Percentiles rank a stretch among this genome's conserved stretches.
These are phyloP conservation scores for Psittacula derbiana DNA, from an alignment of 2,797 vertebrate species.

Conservation along the genomic window DNA sequence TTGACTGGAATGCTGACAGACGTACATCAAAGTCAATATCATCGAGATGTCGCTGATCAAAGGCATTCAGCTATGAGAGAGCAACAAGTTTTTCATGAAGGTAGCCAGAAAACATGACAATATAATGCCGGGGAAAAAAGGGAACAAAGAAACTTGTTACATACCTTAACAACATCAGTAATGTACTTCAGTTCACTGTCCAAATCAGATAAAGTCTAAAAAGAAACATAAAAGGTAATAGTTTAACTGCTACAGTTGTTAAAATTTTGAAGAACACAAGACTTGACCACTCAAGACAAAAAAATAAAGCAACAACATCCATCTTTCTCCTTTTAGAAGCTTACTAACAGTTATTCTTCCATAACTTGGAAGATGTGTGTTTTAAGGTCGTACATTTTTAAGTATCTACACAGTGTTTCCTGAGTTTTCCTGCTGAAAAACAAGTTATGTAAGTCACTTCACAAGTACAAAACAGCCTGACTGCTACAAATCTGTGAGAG, in stretches of 20 bases:
- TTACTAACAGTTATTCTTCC: not conserved
- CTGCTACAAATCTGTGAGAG: not conserved
- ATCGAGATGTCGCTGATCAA: constrained; percentile 91
- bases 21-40: constrained; percentile 93
- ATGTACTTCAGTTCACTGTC: constrained; percentile 84
- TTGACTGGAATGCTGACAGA: constrained; percentile 87
- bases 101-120: not conserved
- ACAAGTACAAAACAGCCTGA: not conserved
- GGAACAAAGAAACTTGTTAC: not conserved
- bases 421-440: not conserved
- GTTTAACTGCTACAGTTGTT: not conserved
- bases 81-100: not conserved
- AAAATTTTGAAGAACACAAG: not conserved
- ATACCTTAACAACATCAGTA: constrained; percentile 89
- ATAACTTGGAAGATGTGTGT: not conserved
- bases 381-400: not conserved
- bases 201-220: constrained; percentile 88
- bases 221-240: not conserved
- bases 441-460: not conserved
- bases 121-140: not conserved
- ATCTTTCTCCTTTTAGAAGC: not conserved
- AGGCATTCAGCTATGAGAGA: constrained; percentile 86
- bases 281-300: not conserved
- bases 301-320: not conserved
- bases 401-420: not conserved